phyloP scores from a whole-genome alignment of 2,888 invertebrate genomes.

The Chromoteleia sp. region DNA sequence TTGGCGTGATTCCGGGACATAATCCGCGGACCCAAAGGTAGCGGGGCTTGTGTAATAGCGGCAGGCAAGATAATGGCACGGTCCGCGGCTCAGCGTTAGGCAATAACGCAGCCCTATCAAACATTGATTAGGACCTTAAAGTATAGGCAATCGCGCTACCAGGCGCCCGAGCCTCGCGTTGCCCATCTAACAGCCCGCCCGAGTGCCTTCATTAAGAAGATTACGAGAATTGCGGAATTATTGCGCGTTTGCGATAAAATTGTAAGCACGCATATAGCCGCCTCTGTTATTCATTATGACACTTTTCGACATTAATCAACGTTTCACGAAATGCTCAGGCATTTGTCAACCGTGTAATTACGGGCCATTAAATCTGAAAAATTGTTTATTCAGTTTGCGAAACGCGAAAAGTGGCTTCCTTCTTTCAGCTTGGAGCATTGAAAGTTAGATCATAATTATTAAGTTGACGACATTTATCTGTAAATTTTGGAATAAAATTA shows the following conservation, averaged over 20 bases:
- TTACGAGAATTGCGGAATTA: slow-evolving; percentile 78
- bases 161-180: slow-evolving; percentile 68
- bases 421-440: not conserved
- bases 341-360: slow-evolving; percentile 9
- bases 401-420: no score
- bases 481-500: no score
- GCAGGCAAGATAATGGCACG: slow-evolving; percentile 79
- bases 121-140: slow-evolving; percentile 81
- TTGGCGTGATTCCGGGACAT: slow-evolving; percentile 80
- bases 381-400: slow-evolving; percentile 2
- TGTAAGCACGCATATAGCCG: slow-evolving; percentile 50
- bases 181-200: slow-evolving; percentile 67
- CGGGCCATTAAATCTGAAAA: slow-evolving; percentile 4
- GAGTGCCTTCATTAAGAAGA: slow-evolving; percentile 77
- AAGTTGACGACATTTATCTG: no score
- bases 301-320: slow-evolving; percentile 39
- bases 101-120: slow-evolving; percentile 81
- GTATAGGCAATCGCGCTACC: slow-evolving; percentile 77
- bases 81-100: slow-evolving; percentile 76
- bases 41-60: slow-evolving; percentile 78
- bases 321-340: slow-evolving; percentile 18
- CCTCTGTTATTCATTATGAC: slow-evolving; percentile 54
- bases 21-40: slow-evolving; percentile 79
- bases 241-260: slow-evolving; percentile 72
- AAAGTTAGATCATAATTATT: no score